Base-by-base conservation (phyloP, 2,797 vertebrate species). In the Crotalus adamanteus region DNA sequence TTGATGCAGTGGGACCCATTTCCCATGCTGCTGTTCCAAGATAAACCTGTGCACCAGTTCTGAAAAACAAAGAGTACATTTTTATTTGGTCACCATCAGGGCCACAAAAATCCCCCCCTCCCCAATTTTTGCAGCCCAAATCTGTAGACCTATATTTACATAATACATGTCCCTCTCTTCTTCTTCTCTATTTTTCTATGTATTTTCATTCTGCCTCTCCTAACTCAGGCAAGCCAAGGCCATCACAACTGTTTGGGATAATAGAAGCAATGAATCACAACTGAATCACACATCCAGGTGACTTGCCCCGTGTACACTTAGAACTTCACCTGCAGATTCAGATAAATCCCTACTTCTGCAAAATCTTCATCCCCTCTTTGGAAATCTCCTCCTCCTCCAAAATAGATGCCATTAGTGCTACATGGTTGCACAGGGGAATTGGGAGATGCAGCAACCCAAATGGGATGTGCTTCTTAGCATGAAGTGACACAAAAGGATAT, bases 31-130 rank as follows among this genome's bases (percentile, higher is more conserved):
- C 94, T 98, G 98, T 95, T 98, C 98, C 25, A 98, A 98, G 95
- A 98, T 98, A 96, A 98, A 98, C 93, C 98, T 98, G 94, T 98
- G 98, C 95, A 98, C 98, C 90, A 98, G 95, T 94, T 98, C 98
- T 98, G 96, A 91, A 60, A 91, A 78, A 93, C 20, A 47, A 86
- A 85, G 11, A 53, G 57, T 20, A 2, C 18, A 14, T 18, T 47
- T 55, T 61, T 51, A 91, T 16, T 56, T 16, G 5, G 2, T 53
- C 65, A 18, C 6, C 37, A 65, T 31, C 28, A 6, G 31, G 9
- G 22, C 57, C n/a, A 22, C 16, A 90, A 12, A 25, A 25, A 37
- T 13, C 22, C 26, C 0, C 59, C 4, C 87, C 7, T 42, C 51
- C 28, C 55, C 28, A 11, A n/a, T 65, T 86, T 88, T 56, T 14